Base-by-base conservation (phyloP, 53 echinoderm and acorn worm species). In the Glandiceps talaboti region DNA sequence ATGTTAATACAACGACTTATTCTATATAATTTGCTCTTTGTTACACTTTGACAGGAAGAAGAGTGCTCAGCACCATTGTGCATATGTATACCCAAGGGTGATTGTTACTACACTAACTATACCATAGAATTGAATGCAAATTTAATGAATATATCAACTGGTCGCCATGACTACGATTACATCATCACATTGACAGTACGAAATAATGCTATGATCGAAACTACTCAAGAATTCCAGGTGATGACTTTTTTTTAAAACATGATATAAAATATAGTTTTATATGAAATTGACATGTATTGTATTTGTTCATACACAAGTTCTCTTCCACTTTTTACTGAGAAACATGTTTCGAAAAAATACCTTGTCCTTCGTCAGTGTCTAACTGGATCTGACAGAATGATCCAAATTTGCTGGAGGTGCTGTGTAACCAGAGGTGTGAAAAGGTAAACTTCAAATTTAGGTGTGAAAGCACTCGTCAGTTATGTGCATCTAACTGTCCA, bases 141-240 rank as follows among this genome's bases (percentile, higher is more conserved):
- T 45, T 12, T 31, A 1, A 77, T 81, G 25, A 73, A 32, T 28
- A 27, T 73, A 30, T 26, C 33, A 32, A 77, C 31, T 29, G 81
- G 81, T 25, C 26, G 25, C 1, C 86, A 86, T 31, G 86, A 81
- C 73, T 31, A 81, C 81, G 82, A 86, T 81, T 86, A 81, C 77
- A 81, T 81, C 86, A 81, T 86, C 76, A 82, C 73, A 28, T 26
- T 86, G 77, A 86, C 77, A 30, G 77, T 86, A 77, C 81, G 76
- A 45, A 86, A 86, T 73, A 29, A 86, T 0, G 86, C 81, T 28
- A 26, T 30, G 31, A 81, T 86, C 1, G 30, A 77, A 20, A 72
- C 77, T 0, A 81, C 73, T 26, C 73, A 80, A 75, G 81, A 81
- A 0, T 73, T 86, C 6, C 81, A 86, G 86, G 86, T 86, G 73